Conservation (phyloP, 2,797 vertebrate genomes). For the Rousettus madagascariensis region DNA sequence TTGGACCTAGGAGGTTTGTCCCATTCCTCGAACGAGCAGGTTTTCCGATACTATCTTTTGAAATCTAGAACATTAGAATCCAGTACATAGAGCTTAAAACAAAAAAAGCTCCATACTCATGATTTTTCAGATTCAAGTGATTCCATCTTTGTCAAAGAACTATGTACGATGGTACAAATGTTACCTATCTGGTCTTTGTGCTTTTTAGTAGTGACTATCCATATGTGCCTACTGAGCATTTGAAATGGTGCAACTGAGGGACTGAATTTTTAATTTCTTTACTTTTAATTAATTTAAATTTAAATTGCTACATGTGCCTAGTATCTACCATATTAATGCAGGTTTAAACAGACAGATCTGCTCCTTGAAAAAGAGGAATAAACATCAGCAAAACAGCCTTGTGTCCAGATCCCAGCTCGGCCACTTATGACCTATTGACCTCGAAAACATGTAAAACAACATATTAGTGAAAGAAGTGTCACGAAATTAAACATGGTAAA, state of each 20-base stretch:
- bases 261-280: not conserved
- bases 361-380: not conserved
- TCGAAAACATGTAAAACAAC: not conserved
- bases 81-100: not conserved
- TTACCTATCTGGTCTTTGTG: not conserved
- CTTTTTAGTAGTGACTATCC: not conserved
- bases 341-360: not conserved
- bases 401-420: not conserved
- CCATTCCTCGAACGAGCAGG: not conserved
- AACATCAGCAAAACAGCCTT: not conserved
- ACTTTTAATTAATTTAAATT: constrained; percentile 33
- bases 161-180: not conserved
- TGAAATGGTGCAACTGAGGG: not conserved
- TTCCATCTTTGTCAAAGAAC: constrained; percentile 6
- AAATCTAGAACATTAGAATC: not conserved
- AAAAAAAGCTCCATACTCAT: not conserved
- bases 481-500: not conserved
- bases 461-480: not conserved
- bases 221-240: not conserved
- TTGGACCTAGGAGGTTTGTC: not conserved
- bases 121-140: not conserved
- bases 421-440: not conserved
- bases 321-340: not conserved
- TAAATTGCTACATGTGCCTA: not conserved
- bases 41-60: not conserved